Base-by-base conservation (phyloP, 2,888 invertebrate genomes). In the Heteropelma amictum region DNA sequence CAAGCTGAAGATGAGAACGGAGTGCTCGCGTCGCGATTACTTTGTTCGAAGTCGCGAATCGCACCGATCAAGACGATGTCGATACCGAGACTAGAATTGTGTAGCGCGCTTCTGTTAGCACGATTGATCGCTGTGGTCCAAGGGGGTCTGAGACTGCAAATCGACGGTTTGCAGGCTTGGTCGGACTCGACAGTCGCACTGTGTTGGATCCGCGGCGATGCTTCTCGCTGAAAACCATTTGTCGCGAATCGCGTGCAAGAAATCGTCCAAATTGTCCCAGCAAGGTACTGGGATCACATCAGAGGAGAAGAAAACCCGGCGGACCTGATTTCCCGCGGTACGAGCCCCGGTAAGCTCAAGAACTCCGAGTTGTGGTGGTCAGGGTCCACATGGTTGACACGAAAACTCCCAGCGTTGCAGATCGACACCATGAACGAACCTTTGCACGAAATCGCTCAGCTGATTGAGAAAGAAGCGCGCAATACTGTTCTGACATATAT, bases 101-200 rank as follows among this genome's bases (percentile, higher is more conserved):
- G 73, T 38, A 75, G 60, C 30, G 76, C 77, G 4, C 19, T 70
- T 1, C 42, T 78, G 6, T 14, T 79, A 7, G 65, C 77, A n/a
- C 33, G 54, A 17, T 45, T 80, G 3, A 58, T 72, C n/a, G 23
- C 40, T 0, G 26, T 35, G 19, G 60, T 54, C 7, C 42, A 42
- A 21, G 7, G 35, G n/a, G 21, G 21, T 3, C 5, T 71, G 19
- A 8, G 21, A 17, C 5, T 51, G 0, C 30, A 14, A 1, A 51
- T 75, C 1, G 42, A 67, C 17, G 49, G 28, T 10, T 5, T 69
- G 3, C 54, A 56, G n/a, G 60, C 51, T 0, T 81, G 74, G 73
- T 40, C 77, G 3, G 81, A 83, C 35, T 81, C 82, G 2, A 69
- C 40, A 4, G 63, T 80, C 1, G 77, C 78, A 1, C 69, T 81